A percentile compares a stretch with the other conserved stretches of the same genome.
Evolutionary conservation across 2,888 invertebrate species (phyloP).

Genomic region (Thelaira solivaga): DNA sequence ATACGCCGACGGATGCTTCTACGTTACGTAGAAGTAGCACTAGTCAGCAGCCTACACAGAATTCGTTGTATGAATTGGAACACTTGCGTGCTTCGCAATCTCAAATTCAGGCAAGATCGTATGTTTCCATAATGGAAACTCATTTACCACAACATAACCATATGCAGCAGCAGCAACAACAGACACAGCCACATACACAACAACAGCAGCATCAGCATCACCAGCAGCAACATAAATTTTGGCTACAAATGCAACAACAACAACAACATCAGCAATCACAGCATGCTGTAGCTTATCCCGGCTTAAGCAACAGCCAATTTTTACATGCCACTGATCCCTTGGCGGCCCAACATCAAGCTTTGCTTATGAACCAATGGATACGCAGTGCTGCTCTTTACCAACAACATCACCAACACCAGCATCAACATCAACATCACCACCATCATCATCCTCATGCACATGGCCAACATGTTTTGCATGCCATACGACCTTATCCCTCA

Average conservation of each 20-base stretch:
- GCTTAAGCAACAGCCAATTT: conserved; percentile 49
- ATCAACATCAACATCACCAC: conserved; percentile 61
- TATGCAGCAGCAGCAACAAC: conserved; percentile 63
- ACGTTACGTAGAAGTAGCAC: conserved; percentile 50
- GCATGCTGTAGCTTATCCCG: conserved; percentile 47
- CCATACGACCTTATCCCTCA: conserved; percentile 70
- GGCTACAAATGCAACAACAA: conserved; percentile 68
- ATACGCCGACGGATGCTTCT: conserved; percentile 82
- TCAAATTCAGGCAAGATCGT: conserved; percentile 62
- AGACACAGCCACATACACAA: conserved; percentile 65
- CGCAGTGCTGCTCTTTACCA: conserved; percentile 85
- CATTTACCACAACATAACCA: conserved; percentile 53
- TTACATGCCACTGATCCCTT: conserved; percentile 74
- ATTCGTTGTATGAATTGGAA: conserved; percentile 69
- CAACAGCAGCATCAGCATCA: conserved; percentile 70
- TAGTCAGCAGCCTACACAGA: conserved; percentile 63
- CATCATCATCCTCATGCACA: conserved; percentile 30
- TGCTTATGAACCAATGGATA: conserved; percentile 86
- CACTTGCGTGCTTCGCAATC: conserved; percentile 66
- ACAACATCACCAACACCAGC: conserved; percentile 75
- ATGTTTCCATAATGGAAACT: conserved; percentile 52
- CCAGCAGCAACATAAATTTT: conserved; percentile 68
- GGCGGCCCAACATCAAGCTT: conserved; percentile 79
- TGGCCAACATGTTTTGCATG: conserved; percentile 35
- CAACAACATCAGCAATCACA: conserved; percentile 67